Evolutionary conservation across 37 sponge, comb jelly and placozoan species (phyloP).

Genomic region (Theonella swinhoei): DNA sequence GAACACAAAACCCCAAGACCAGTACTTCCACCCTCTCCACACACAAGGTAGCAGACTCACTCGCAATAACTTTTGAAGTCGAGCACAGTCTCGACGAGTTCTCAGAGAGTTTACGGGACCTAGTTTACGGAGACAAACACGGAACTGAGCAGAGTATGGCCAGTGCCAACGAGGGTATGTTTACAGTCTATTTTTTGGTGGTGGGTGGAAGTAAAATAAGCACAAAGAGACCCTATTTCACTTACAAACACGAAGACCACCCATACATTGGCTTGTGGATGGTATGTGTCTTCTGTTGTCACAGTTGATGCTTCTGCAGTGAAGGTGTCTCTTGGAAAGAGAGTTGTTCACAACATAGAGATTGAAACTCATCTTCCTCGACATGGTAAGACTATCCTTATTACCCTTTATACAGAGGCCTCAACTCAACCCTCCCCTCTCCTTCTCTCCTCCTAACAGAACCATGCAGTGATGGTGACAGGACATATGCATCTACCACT

Average conservation of each 20-base stretch:
- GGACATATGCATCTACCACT: background rate
- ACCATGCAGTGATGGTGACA: background rate
- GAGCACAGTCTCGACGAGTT: background rate
- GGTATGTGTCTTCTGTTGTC: background rate
- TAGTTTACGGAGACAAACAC: background rate
- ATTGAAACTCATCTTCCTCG: conserved; percentile 18
- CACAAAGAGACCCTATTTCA: background rate
- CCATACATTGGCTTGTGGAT: background rate
- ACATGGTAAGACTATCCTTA: background rate
- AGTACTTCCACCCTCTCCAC: too few species aligned
- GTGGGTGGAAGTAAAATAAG: background rate
- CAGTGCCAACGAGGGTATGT: background rate
- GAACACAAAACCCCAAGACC: too few species aligned
- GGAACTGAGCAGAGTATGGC: background rate
- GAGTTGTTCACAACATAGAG: background rate
- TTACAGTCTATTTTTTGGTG: background rate
- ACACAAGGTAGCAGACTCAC: background rate
- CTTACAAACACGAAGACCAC: background rate
- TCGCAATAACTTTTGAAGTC: background rate
- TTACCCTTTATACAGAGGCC: too few species aligned
- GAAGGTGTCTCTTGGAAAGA: conserved; percentile 4
- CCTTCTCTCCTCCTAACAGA: background rate
- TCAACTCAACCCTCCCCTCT: background rate
- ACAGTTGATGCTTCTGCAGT: background rate
- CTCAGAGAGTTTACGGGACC: background rate